Conservation (phyloP, 2,797 vertebrate species). For the Catharus ustulatus region DNA sequence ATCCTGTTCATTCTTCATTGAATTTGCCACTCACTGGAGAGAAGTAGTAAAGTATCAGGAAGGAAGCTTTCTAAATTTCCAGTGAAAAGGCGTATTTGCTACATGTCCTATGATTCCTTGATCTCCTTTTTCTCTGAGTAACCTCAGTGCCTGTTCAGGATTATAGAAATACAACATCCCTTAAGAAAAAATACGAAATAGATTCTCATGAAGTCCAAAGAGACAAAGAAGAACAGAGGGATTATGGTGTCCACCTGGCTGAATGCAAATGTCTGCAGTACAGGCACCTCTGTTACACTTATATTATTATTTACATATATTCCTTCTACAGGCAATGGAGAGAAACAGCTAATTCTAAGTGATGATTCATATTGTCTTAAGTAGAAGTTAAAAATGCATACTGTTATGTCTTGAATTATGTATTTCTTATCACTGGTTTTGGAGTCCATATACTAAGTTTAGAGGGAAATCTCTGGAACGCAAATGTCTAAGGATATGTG, state of each 20-base stretch:
- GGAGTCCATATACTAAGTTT: background rate
- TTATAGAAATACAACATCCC: background rate
- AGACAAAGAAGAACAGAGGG: background rate
- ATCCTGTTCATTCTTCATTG: background rate
- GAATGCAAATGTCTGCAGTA: background rate
- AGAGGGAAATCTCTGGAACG: background rate
- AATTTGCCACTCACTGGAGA: background rate
- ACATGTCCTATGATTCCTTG: background rate
- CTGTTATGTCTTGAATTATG: background rate
- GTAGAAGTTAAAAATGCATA: background rate
- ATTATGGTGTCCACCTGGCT: background rate
- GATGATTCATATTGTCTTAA: background rate
- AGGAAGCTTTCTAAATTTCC: background rate
- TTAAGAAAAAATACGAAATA: background rate
- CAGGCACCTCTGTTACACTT: background rate
- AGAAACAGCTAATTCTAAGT: background rate
- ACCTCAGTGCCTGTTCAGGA: background rate
- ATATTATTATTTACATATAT: background rate
- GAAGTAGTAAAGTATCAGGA: background rate
- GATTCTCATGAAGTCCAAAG: rapidly evolving
- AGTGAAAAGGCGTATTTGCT: background rate
- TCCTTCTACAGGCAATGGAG: background rate
- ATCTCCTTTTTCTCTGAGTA: background rate
- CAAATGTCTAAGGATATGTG: background rate
- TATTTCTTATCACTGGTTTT: background rate